A percentile compares a stretch with the other conserved stretches of the same genome.
Evolutionary conservation across 2,113 vertebrate genomes (phyloP).

Genomic region (Agelaius phoeniceus): DNA sequence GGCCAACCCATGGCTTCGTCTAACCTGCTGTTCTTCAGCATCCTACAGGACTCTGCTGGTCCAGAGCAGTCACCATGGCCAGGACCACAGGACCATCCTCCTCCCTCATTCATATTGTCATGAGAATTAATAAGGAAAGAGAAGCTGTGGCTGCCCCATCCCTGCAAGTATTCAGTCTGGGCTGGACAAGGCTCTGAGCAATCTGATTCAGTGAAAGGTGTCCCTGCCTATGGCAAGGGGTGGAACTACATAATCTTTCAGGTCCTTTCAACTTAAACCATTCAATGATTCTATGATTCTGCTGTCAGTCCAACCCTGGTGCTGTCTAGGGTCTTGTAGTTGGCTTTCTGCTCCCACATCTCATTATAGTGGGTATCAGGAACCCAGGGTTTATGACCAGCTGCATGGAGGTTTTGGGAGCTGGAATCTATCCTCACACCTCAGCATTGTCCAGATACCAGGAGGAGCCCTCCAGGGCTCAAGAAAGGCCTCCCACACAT

Average conservation of each 20-base stretch:
- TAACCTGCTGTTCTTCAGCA: neutral
- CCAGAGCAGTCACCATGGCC: neutral
- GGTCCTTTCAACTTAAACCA: neutral
- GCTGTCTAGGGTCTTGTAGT: neutral
- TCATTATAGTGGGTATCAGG: neutral
- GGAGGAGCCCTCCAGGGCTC: neutral
- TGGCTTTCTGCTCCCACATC: neutral
- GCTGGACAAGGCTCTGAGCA: neutral
- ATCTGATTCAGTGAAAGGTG: neutral
- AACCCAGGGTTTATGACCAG: neutral
- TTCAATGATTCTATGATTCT: neutral
- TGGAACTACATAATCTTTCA: neutral
- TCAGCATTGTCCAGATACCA: neutral
- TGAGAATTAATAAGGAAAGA: neutral
- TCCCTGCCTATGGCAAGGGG: neutral
- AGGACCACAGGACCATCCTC: neutral
- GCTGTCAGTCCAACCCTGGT: neutral
- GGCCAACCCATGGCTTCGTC: neutral
- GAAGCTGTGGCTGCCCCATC: neutral
- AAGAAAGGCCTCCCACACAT: neutral
- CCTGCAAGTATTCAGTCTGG: neutral
- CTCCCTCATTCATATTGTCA: neutral
- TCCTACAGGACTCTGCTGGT: neutral
- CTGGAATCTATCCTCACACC: neutral
- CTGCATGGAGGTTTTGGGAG: fast-evolving